These are phyloP conservation scores for Barnardius zonarius DNA, from an alignment of 2,113 vertebrate species.

Conservation along the genomic window DNA sequence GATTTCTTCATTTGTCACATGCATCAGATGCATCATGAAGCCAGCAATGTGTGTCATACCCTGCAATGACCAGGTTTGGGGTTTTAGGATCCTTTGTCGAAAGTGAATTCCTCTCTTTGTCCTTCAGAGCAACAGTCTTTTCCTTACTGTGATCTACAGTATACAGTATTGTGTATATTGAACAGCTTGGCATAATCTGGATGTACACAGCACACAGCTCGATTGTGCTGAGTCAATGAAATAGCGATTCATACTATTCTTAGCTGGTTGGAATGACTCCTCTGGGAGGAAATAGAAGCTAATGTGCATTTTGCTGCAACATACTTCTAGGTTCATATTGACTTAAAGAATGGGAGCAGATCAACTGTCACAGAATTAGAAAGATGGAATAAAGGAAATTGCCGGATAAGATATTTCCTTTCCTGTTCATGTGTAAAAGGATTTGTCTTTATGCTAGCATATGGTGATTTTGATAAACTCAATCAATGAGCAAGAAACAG, in stretches of 20 bases:
- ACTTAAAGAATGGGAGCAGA: not conserved
- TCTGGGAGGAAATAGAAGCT: not conserved
- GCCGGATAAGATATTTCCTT: not conserved
- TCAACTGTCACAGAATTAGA: not conserved
- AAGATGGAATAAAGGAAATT: not conserved
- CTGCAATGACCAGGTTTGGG: not conserved
- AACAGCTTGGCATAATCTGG: not conserved
- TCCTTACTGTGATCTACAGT: not conserved
- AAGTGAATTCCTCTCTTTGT: not conserved
- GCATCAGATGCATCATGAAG: not conserved
- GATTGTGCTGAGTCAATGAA: conserved; percentile 6
- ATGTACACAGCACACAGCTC: not conserved
- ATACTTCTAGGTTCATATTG: not conserved
- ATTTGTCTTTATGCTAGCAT: not conserved
- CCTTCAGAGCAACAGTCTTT: not conserved
- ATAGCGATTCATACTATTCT: not conserved
- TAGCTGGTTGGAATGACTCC: not conserved
- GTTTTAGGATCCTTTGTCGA: not conserved
- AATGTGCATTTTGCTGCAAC: not conserved
- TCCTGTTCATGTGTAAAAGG: not conserved
- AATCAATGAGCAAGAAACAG: not conserved
- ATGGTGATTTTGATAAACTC: conserved; percentile 13
- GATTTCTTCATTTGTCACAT: not conserved
- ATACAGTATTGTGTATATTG: not conserved
- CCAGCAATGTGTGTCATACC: not conserved